Evolutionary conservation across 2,113 vertebrate species (phyloP).

Genomic region (Raja brachyura): DNA sequence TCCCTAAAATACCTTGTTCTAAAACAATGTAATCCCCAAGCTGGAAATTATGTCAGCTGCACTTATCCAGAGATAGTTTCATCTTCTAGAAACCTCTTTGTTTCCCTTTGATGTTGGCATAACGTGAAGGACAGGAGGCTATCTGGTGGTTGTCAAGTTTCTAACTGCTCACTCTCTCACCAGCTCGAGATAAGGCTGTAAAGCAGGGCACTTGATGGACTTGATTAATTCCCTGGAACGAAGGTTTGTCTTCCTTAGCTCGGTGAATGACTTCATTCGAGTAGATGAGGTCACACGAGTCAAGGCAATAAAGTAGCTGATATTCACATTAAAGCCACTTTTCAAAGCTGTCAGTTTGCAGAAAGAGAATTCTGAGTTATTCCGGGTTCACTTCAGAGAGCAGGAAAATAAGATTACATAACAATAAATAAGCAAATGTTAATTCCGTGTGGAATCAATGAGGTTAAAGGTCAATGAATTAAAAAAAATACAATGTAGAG

Average conservation of each 20-base stretch:
- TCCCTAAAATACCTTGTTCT: conserved; percentile 54
- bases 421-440: conserved; percentile 44
- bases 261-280: conserved; percentile 86
- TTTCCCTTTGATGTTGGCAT: conserved; percentile 68
- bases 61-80: conserved; percentile 59
- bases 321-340: conserved; percentile 70
- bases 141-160: conserved; percentile 72
- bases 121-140: conserved; percentile 65
- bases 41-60: conserved; percentile 64
- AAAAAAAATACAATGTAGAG: conserved; percentile 11
- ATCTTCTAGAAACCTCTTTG: conserved; percentile 52
- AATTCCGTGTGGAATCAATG: conserved; percentile 59
- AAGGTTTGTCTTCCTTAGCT: conserved; percentile 78
- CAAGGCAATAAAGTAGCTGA: conserved; percentile 77
- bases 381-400: conserved; percentile 53
- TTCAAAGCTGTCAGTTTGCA: conserved; percentile 56
- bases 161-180: conserved; percentile 62
- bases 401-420: conserved; percentile 11
- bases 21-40: conserved; percentile 58
- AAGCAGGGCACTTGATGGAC: conserved; percentile 65
- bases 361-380: conserved; percentile 53
- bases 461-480: conserved; percentile 46
- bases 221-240: conserved; percentile 82
- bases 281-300: conserved; percentile 78
- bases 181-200: conserved; percentile 66